Evolutionary conservation across 2,113 vertebrate genomes (phyloP).

Genomic region (Brevimyrus niger): DNA sequence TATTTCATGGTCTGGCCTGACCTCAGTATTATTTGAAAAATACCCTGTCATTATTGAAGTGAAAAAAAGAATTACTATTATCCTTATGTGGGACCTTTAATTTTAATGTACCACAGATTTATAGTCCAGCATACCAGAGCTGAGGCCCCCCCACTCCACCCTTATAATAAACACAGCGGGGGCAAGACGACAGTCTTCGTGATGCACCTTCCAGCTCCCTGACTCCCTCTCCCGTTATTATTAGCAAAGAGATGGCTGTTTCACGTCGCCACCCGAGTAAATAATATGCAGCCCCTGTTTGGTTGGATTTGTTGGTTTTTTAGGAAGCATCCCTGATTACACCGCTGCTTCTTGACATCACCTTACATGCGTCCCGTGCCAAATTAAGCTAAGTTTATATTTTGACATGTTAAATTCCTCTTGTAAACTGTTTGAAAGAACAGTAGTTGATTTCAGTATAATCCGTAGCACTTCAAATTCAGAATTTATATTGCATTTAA

Average conservation of each 20-base stretch:
- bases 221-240: conserved; percentile 1
- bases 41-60: conserved; percentile 74
- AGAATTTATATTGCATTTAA: neutral
- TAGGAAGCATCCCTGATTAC: neutral
- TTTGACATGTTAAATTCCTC: neutral
- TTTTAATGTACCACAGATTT: conserved; percentile 76
- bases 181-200: conserved; percentile 45
- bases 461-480: neutral
- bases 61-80: conserved; percentile 67
- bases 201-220: conserved; percentile 28
- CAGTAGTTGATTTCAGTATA: neutral
- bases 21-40: conserved; percentile 70
- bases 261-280: neutral
- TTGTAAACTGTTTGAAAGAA: neutral
- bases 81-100: conserved; percentile 77
- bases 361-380: neutral
- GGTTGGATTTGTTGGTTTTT: neutral
- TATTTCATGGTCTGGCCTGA: conserved; percentile 64
- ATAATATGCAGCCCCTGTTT: neutral
- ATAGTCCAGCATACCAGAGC: conserved; percentile 68
- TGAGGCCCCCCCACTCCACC: conserved; percentile 54
- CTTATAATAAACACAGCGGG: conserved; percentile 58
- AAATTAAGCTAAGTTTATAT: neutral
- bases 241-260: neutral
- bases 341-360: too few species aligned